These are phyloP conservation scores for Trachelus stipa DNA, from an alignment of 2,888 invertebrate species.

Conservation along the genomic window DNA sequence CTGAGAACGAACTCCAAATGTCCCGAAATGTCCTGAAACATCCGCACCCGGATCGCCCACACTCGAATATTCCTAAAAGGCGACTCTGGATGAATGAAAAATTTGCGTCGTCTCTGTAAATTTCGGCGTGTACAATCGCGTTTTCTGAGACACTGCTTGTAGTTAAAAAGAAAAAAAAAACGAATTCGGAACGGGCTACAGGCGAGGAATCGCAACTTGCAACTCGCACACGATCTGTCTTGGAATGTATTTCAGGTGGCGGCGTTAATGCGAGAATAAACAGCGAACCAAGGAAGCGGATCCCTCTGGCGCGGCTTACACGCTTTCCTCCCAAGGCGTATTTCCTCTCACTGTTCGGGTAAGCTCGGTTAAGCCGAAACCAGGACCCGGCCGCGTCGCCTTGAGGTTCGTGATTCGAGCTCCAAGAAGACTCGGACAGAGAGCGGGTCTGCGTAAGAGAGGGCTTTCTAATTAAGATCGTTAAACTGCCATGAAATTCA, in stretches of 20 bases:
- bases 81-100: too few relatives aligned
- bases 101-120: too few relatives aligned
- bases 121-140: too few relatives aligned
- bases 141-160: too few relatives aligned
- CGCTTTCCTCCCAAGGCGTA: conserved; percentile 40
- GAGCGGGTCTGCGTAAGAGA: conserved; percentile 13
- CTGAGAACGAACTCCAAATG: too few relatives aligned
- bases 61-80: too few relatives aligned
- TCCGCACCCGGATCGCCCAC: too few relatives aligned
- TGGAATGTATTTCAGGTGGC: conserved; percentile 47
- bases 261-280: conserved; percentile 61
- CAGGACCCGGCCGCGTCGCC: conserved; percentile 33
- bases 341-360: conserved; percentile 30
- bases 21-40: too few relatives aligned
- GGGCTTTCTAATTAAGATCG: conserved; percentile 64
- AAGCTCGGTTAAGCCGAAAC: conserved; percentile 45
- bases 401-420: conserved; percentile 51
- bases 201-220: background rate
- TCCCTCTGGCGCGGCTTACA: conserved; percentile 40
- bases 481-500: conserved; percentile 66
- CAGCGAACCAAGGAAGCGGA: conserved; percentile 46
- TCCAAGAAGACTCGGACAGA: conserved; percentile 38
- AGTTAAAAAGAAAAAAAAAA: too few relatives aligned
- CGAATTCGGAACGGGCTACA: too few relatives aligned
- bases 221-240: conserved; percentile 49